These are phyloP conservation scores for Riparia riparia DNA, from an alignment of 2,113 vertebrate species.

Conservation along the genomic window DNA sequence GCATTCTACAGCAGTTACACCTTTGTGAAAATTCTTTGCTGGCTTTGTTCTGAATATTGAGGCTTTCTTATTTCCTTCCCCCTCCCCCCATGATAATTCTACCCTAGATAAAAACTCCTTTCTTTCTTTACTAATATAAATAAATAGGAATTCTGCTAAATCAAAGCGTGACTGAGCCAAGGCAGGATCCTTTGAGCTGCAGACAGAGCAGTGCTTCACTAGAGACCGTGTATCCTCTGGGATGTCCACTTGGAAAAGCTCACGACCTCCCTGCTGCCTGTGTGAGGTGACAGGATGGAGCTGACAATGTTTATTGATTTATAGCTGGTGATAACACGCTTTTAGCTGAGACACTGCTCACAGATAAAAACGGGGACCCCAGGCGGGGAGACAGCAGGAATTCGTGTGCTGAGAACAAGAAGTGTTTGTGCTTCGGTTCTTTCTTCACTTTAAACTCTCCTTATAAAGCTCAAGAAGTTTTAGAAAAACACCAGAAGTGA, in stretches of 20 bases:
- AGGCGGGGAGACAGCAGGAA: neutral
- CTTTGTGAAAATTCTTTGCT: neutral
- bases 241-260: slow-evolving; percentile 17
- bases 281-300: neutral
- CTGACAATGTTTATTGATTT: slow-evolving; percentile 29
- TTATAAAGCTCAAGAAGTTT: slow-evolving; percentile 49
- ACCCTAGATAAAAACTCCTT: neutral
- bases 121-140: neutral
- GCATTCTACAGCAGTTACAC: neutral
- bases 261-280: neutral
- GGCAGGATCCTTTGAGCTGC: neutral
- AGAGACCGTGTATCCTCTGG: neutral
- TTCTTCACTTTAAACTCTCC: slow-evolving; percentile 41
- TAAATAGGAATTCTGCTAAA: neutral
- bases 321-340: neutral
- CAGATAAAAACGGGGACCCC: neutral
- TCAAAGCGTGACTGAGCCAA: neutral
- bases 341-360: neutral
- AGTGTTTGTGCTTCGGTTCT: neutral
- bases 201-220: neutral
- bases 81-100: neutral
- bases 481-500: slow-evolving; percentile 25
- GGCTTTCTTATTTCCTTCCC: neutral
- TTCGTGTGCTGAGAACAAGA: slow-evolving; percentile 27
- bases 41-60: neutral